These are phyloP conservation scores for Selenia dentaria DNA, from an alignment of 2,888 invertebrate species.

Conservation along the genomic window DNA sequence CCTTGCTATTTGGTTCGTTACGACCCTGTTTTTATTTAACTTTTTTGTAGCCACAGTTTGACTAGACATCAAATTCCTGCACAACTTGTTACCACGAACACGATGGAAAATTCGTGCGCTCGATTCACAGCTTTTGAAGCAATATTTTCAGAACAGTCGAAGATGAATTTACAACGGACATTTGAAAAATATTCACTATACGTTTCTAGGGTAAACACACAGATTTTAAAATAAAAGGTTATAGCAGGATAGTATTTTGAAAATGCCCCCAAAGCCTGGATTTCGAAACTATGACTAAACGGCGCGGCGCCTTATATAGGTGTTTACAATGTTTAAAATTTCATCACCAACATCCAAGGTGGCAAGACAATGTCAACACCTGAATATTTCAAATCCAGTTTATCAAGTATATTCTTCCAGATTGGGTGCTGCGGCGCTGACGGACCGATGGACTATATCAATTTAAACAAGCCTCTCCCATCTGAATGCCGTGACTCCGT, in stretches of 20 bases:
- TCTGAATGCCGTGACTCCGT: conserved; percentile 94
- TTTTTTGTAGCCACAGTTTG: conserved; percentile 39
- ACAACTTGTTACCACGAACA: conserved; percentile 7
- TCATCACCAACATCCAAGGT: too few species aligned
- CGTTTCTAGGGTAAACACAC: too few species aligned
- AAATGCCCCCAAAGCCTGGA: too few species aligned
- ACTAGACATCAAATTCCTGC: conserved; percentile 26
- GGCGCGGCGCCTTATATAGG: too few species aligned
- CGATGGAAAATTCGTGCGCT: conserved; percentile 1
- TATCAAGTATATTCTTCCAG: conserved; percentile 75
- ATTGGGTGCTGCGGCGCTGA: conserved; percentile 96
- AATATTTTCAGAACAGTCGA: conserved; percentile 3
- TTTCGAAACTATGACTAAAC: too few species aligned
- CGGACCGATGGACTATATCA: conserved; percentile 92
- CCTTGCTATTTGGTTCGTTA: conserved; percentile 70
- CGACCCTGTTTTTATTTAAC: conserved; percentile 48
- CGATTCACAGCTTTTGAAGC: background rate
- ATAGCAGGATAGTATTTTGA: too few species aligned
- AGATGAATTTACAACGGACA: background rate
- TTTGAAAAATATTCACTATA: background rate
- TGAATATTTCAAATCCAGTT: too few species aligned
- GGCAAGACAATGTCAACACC: too few species aligned
- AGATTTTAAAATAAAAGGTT: too few species aligned
- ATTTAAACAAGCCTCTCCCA: conserved; percentile 91
- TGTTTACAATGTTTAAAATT: too few species aligned